Evolutionary conservation across 2,888 invertebrate genomes (phyloP), one percentile per base, ranked within the genome.

Genomic region (Portevinia maculata): DNA sequence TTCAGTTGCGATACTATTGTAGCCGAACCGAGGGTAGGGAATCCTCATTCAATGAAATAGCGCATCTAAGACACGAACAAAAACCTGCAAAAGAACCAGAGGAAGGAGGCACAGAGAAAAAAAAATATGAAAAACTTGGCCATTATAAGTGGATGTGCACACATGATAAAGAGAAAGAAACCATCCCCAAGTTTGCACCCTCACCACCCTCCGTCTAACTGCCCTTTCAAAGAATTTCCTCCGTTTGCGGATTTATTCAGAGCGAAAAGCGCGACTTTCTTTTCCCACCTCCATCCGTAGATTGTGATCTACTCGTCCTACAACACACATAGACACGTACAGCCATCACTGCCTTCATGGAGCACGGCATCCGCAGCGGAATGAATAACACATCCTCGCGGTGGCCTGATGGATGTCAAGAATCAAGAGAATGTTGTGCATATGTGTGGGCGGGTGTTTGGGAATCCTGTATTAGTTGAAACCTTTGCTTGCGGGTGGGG

Each of bases 131-230:
- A 81, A 83, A 73, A 83, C 83, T 83, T 83, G 83, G 83, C 78
- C 65, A 81, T 78, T 83, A 83, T 78, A 83, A 83, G 83, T 83
- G 83, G 83, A 78, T 78, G 78, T 78, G 78, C 78, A 78, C 78
- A 83, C 71, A 83, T 83, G 83, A 78, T 83, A 83, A 67, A 83
- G 60, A 73, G 60, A 83, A 78, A 67, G 71, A 73, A 76, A 67
- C 48, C 65, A 67, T 53, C 28, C 65, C 46, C 41, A 13, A 39
- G 39, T 41, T 17, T 28, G 13, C 53, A 44, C 53, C 67, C 32
- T 8, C 32, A 13, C 55, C 37, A 0, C 62, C 46, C 48, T 46
- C n/a, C 41, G 41, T 41, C 53, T 76, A 83, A 78, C 70, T 78
- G 78, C 78, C 78, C 83, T 76, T 78, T 83, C 76, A 81, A 76